Percentiles rank a stretch among this genome's conserved stretches.
These are phyloP conservation scores for Lophius piscatorius DNA, from an alignment of 2,113 vertebrate genomes.

Conservation along the genomic window DNA sequence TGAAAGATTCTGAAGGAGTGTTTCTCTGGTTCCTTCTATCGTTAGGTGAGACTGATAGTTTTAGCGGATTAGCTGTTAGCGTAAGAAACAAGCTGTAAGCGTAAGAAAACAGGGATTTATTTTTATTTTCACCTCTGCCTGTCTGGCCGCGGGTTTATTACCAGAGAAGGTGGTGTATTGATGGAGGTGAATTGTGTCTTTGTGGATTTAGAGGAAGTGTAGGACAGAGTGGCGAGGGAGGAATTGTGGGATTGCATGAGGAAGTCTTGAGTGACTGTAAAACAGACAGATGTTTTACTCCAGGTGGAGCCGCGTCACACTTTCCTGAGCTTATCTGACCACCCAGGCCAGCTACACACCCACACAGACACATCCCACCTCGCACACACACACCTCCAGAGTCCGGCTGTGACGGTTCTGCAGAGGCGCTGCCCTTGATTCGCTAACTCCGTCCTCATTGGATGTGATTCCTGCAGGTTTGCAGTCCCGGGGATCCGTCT, in stretches of 20 bases:
- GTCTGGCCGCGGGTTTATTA: background rate
- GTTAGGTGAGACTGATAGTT: conserved; percentile 40
- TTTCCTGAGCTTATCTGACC: conserved; percentile 62
- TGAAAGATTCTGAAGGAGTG: background rate
- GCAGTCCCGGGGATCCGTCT: conserved; percentile 29
- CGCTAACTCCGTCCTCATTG: conserved; percentile 53
- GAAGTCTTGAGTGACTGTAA: too few relatives aligned
- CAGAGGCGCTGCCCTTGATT: conserved; percentile 54
- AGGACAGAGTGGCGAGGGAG: too few relatives aligned
- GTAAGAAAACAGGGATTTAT: background rate
- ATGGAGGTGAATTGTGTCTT: too few relatives aligned
- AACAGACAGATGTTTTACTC: conserved; percentile 45
- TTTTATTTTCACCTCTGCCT: conserved; percentile 12
- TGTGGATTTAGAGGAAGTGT: too few relatives aligned
- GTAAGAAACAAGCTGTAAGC: too few relatives aligned
- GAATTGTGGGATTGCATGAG: too few relatives aligned
- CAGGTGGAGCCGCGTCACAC: conserved; percentile 31
- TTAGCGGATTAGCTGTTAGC: conserved; percentile 57
- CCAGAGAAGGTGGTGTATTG: background rate
- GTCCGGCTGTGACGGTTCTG: conserved; percentile 44
- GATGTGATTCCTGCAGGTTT: conserved; percentile 47
- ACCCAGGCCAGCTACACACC: conserved; percentile 33
- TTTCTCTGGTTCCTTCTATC: conserved; percentile 20
- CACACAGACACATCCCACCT: conserved; percentile 10
- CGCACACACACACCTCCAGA: conserved; percentile 24